Evolutionary conservation across 2,888 invertebrate species (phyloP), one percentile per base, ranked within the genome.

Genomic region (Bimastos eiseni): DNA sequence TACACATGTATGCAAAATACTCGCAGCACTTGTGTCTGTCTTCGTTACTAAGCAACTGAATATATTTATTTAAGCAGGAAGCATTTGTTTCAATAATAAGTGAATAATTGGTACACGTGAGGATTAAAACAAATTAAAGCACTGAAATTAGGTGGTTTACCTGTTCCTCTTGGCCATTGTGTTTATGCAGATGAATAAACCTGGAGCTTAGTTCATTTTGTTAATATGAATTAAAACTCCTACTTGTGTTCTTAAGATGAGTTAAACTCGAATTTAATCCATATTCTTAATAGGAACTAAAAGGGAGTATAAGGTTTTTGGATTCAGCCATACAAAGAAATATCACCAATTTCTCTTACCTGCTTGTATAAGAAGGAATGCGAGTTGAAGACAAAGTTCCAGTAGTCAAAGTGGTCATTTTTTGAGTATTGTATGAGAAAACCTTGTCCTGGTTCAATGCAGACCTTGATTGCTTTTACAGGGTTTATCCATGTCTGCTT

Each of bases 291-390:
- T 6, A 24, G 21, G 21, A 49, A 49, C 24, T 44, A 6, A 70
- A n/a, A 8, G 8, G 30, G 70, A 70, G 8, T n/a, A 17, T 8
- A 70, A n/a, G n/a, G 70, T 70, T 70, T 70, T 70, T 70, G 70
- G n/a, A 70, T 70, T 70, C 70, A 70, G 11, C 70, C 24, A 49
- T 49, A 49, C 49, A 24, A n/a, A n/a, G n/a, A n/a, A n/a, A n/a
- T n/a, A n/a, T n/a, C n/a, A n/a, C n/a, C n/a, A n/a, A n/a, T n/a
- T n/a, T n/a, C n/a, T 30, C 89, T 36, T n/a, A 92, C 92, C 90
- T 92, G 92, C 90, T 88, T 92, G 84, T 91, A 92, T 19, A 92
- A 90, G 83, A 92, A 92, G 17, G 92, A 92, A 33, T 89, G 38
- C 8, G 90, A 83, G 24, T 90, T 91, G 90, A 92, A 92, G 15